phyloP scores from a whole-genome alignment of 2,888 invertebrate genomes.

The Stramonita haemastoma region DNA sequence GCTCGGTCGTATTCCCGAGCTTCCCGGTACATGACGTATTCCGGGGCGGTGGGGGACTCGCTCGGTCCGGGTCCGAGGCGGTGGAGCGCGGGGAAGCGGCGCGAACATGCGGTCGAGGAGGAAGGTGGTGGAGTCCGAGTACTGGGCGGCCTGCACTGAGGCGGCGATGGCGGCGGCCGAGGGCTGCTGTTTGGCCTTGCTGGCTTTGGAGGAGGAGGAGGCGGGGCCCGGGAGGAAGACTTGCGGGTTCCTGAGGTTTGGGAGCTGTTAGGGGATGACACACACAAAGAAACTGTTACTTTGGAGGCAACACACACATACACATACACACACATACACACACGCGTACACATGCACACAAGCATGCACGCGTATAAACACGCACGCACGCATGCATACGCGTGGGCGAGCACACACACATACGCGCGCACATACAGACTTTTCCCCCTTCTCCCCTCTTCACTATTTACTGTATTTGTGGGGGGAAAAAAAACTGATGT shows the following conservation, averaged over 20 bases:
- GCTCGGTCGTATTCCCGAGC: constrained; percentile 58
- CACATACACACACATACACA: not conserved
- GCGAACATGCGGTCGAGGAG: constrained; percentile 71
- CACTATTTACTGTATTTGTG: too few relatives aligned
- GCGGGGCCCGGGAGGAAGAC: not conserved
- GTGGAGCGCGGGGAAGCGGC: not conserved
- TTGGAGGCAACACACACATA: not conserved
- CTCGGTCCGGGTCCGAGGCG: not conserved
- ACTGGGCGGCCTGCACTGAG: constrained; percentile 41
- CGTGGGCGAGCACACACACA: not conserved
- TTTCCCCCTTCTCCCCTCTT: not conserved
- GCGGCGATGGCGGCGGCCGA: constrained; percentile 31
- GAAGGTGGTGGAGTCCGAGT: constrained; percentile 61
- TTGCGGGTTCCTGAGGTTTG: constrained; percentile 26
- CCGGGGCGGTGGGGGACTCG: constrained; percentile 51
- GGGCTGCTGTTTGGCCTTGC: constrained; percentile 35
- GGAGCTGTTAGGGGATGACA: not conserved
- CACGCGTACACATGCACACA: not conserved
- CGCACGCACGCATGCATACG: too few relatives aligned
- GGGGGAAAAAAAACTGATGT: too few relatives aligned
- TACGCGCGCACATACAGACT: not conserved
- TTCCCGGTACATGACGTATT: constrained; percentile 65
- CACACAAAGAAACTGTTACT: not conserved
- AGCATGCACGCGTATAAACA: not conserved
- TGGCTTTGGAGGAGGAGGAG: not conserved